phyloP scores from a whole-genome alignment of 1,140 invertebrate genomes.

The Campoletis sonorensis region DNA sequence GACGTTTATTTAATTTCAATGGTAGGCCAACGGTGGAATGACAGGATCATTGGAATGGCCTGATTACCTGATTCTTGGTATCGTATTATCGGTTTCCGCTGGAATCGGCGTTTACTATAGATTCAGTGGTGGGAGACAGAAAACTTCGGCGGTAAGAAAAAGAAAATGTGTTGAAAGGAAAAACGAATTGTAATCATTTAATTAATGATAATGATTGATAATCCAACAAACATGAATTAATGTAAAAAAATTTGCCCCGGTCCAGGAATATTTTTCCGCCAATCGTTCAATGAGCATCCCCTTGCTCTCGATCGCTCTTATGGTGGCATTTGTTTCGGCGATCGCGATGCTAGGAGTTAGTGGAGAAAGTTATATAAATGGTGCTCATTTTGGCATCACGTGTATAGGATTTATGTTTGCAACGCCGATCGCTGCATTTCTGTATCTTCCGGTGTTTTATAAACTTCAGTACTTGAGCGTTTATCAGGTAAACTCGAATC shows the following conservation, averaged over 20 bases:
- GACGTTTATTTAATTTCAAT: neutral
- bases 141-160: conserved; percentile 83
- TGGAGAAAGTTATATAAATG: conserved; percentile 89
- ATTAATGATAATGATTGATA: no score
- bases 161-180: conserved; percentile 10
- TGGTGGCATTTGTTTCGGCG: conserved; percentile 97
- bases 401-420: conserved; percentile 86
- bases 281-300: conserved; percentile 86
- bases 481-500: conserved; percentile 66
- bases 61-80: conserved; percentile 68
- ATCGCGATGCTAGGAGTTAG: conserved; percentile 92
- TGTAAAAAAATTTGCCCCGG: neutral
- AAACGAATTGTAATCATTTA: no score
- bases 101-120: conserved; percentile 88
- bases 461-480: conserved; percentile 89
- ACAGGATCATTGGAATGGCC: conserved; percentile 58
- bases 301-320: conserved; percentile 91
- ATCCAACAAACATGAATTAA: neutral
- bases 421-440: conserved; percentile 86
- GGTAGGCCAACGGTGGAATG: neutral
- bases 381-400: conserved; percentile 87
- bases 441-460: conserved; percentile 94
- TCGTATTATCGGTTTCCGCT: conserved; percentile 70
- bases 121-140: conserved; percentile 91
- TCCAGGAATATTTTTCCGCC: conserved; percentile 89